Evolutionary conservation across 2,113 vertebrate genomes (phyloP).

Genomic region (Pseudorectes ferrugineus): DNA sequence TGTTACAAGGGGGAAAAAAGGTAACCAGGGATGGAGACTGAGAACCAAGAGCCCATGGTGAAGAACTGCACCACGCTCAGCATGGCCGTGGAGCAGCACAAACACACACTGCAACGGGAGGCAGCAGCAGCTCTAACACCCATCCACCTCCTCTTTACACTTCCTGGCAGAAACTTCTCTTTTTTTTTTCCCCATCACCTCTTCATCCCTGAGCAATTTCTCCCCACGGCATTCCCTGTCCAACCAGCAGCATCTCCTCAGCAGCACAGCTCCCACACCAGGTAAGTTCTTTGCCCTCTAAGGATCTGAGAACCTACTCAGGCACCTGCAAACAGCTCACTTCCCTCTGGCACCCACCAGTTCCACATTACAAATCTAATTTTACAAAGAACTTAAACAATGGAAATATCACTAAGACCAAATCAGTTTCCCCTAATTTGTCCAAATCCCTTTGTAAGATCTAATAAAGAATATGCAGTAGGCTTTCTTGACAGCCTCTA

Average conservation of each 20-base stretch:
- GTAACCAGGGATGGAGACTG: neutral
- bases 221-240: neutral
- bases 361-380: neutral
- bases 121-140: neutral
- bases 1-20: rapidly evolving
- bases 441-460: neutral
- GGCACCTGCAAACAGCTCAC: neutral
- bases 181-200: neutral
- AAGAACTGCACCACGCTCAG: neutral
- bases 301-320: neutral
- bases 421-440: neutral
- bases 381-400: neutral
- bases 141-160: neutral
- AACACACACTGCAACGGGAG: rapidly evolving
- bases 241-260: neutral
- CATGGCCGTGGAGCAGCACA: neutral
- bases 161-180: neutral
- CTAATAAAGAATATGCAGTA: neutral
- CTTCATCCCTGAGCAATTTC: neutral
- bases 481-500: neutral
- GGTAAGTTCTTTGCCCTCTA: neutral
- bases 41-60: rapidly evolving
- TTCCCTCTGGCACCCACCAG: neutral
- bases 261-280: neutral
- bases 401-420: neutral